Evolutionary conservation across 2,113 vertebrate genomes (phyloP), one percentile per base, ranked within the genome.

Genomic region (Melanotaenia duboulayi): DNA sequence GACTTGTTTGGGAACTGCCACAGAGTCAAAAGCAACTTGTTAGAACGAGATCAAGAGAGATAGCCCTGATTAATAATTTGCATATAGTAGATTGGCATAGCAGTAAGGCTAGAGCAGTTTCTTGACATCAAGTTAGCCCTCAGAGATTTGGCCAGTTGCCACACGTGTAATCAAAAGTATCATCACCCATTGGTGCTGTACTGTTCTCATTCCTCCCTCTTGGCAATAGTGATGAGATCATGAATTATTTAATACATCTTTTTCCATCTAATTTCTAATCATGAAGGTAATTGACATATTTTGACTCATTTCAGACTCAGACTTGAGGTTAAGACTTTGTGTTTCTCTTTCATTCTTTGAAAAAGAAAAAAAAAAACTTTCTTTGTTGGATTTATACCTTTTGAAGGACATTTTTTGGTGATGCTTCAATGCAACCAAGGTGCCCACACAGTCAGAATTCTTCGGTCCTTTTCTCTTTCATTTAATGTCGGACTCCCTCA

Each of bases 1-100:
- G 83, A 85, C 85, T 87, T 73, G 62, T 86, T 89, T 78, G 86
- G 77, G 87, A 88, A 62, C 71, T 86, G 84, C 80, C 82, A 80
- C 72, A 39, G 80, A 84, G 85, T 89, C 87, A 85, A 82, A 90
- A 77, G 76, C 74, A 87, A 84, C 78, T 87, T 89, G 82, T 89
- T 81, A 76, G 69, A 85, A 50, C 50, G 74, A 85, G 76, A 87
- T 81, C 71, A 63, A 88, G 82, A 63, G 74, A 59, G 65, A 57
- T 57, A 51, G 56, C 51, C 42, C 70, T 74, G 71, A 76, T 78
- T 88, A 84, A 89, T 83, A 81, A 85, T 87, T 84, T 89, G 85
- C 88, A 89, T 87, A 77, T 56, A 86, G 89, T 83, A 87, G 67
- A 67, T 66, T 62, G 66, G 58, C n/a, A 17, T 69, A 51, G 76